Percentiles rank a stretch among this genome's conserved stretches.
Conservation (phyloP, 2,113 vertebrate species). For the Balaenoptera acutorostrata region DNA sequence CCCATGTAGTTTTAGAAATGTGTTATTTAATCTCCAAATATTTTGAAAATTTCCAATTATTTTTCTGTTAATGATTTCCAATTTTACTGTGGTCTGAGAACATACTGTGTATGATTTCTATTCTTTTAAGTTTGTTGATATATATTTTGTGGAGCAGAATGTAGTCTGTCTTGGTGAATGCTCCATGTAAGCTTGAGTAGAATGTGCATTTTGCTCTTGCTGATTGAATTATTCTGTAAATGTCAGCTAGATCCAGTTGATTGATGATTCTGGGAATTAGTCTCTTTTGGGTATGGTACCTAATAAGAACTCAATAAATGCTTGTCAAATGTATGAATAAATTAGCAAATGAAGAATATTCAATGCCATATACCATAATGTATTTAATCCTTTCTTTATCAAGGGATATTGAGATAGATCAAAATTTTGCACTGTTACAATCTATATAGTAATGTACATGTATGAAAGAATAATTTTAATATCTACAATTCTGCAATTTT, state of each 20-base stretch:
- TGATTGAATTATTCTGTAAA: neutral
- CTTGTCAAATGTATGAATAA: neutral
- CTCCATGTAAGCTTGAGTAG: neutral
- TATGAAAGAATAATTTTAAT: neutral
- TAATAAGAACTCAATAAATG: constrained; percentile 5
- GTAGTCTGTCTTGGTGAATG: neutral
- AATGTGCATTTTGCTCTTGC: neutral
- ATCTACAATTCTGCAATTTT: neutral
- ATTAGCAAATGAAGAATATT: neutral
- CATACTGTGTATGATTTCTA: neutral
- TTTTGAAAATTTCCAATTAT: neutral
- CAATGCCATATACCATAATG: neutral
- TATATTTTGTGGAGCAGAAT: neutral
- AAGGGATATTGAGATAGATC: neutral
- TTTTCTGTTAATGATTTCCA: neutral
- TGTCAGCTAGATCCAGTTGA: neutral
- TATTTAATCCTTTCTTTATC: neutral
- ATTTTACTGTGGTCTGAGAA: neutral
- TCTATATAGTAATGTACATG: neutral
- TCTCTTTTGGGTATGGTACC: neutral
- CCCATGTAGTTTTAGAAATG: neutral
- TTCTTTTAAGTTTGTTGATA: neutral
- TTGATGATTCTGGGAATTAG: neutral
- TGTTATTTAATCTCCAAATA: neutral
- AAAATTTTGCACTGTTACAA: neutral